Base-by-base conservation (phyloP, 2,797 vertebrate species). In the Manis crassicaudata region DNA sequence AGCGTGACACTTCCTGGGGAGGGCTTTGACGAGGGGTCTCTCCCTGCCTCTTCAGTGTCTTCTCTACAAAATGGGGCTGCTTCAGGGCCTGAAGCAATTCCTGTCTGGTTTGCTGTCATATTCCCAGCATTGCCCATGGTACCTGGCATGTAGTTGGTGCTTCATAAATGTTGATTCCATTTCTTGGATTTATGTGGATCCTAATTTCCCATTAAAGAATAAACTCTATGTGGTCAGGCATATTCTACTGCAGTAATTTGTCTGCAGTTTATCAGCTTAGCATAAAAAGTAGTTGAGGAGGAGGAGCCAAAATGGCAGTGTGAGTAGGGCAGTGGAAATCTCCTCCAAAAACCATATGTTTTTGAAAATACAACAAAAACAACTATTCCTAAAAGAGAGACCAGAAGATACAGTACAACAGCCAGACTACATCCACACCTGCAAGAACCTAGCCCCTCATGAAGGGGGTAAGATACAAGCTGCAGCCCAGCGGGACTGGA, bases 71-170 rank as follows among this genome's bases (percentile, higher is more conserved):
- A 0, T 6, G 25, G 40, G 60, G 1, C 56, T 35, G 25, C 46
- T 43, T 3, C 16, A 68, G 79, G 32, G 63, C 50, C 75, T 37
- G 79, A 9, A 50, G 75, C 0, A 0, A 2, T 9, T 2, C 35
- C 68, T 32, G 25, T 16, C 56, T 14, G 32, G 10, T 58, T 18
- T 32, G 77, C 76, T 29, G 60, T 67, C 40, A 1, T 3, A 0
- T 54, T 56, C 63, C 29, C 25, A 37, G 60, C 6, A 2, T 9
- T 6, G 43, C 21, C 35, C 9, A 0, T 0, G 3, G 17, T 14
- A 9, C 35, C 73, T 72, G 56, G 52, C 8, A 4, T 0, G 2
- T 3, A 16, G n/a, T 50, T 25, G 54, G 29, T 32, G 63, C 52
- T 46, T 76, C 46, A 29, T 54, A n/a, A 27, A 25, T 35, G 65